Evolutionary conservation across 2,113 vertebrate genomes (phyloP), one percentile per base, ranked within the genome.

Genomic region (Pygoscelis antarcticus): DNA sequence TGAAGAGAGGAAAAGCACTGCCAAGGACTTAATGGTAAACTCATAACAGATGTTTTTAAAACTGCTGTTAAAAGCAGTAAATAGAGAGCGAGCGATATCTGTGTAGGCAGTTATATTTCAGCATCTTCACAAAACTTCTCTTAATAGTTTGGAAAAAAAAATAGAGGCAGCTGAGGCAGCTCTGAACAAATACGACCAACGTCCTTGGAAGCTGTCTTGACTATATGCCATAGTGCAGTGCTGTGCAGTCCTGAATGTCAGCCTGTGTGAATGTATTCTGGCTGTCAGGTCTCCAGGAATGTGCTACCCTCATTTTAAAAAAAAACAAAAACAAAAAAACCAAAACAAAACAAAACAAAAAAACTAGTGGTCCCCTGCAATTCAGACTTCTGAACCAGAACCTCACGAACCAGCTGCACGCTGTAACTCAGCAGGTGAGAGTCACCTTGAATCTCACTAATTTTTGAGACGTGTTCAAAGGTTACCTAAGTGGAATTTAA

Each of bases 1-100:
- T 87, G 95, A 96, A 57, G 98, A 98, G 83, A 97, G 96, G 55
- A 97, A 97, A 75, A 97, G 83, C 83, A 82, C 94, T 96, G 78
- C 97, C 92, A 95, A 97, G 97, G 98, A 97, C 61, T 79, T 96
- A 90, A 95, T 90, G 98, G 98, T 98, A 98, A 98, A 66, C 38
- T 69, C 10, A 16, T 26, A 46, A 62, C 34, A 62, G 34, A 34
- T 47, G 10, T 51, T 82, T 86, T 80, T 29, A 51, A 87, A 93
- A 32, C 21, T 75, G 34, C 38, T 66, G 23, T 74, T 88, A 61
- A 83, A 68, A 80, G 32, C 47, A 61, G 26, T 75, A 60, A 34
- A 55, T 47, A 44, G 55, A 57, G 51, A 71, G 47, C n/a, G 0
- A 58, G 17, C 3, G 2, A 32, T 70, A 46, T 65, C 25, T 65